Percentiles rank a stretch among this genome's conserved stretches.
Evolutionary conservation across 1,140 invertebrate genomes (phyloP).

Genomic region (Oreohelix idahoensis): DNA sequence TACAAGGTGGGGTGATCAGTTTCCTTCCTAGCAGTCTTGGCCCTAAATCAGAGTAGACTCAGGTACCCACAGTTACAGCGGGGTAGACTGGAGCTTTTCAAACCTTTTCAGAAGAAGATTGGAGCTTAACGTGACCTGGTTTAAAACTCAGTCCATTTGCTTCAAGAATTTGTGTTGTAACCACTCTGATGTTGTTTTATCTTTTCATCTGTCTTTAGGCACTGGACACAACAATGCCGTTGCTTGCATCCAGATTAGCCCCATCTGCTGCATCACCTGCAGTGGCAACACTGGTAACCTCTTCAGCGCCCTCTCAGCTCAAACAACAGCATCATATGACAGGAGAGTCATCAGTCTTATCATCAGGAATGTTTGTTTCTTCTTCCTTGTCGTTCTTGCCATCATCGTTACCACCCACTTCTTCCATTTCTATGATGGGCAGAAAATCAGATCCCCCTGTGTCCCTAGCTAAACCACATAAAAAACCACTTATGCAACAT

Average conservation of each 20-base stretch:
- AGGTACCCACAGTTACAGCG: too few species aligned
- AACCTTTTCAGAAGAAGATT: too few species aligned
- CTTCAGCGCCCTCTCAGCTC: not conserved
- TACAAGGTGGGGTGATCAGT: too few species aligned
- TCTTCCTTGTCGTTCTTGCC: not conserved
- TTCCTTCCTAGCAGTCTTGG: too few species aligned
- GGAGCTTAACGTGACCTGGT: too few species aligned
- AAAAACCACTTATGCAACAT: not conserved
- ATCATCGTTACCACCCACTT: not conserved
- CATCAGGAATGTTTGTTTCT: not conserved
- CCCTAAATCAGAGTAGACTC: too few species aligned
- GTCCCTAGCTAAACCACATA: not conserved
- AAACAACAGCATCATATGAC: conserved; percentile 1
- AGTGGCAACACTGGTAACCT: not conserved
- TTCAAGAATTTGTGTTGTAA: too few species aligned
- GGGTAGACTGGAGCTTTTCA: too few species aligned
- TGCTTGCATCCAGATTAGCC: conserved; percentile 22
- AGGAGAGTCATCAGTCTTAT: not conserved
- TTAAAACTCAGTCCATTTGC: too few species aligned
- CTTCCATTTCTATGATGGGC: not conserved
- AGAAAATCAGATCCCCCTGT: not conserved
- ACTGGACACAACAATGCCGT: conserved; percentile 19
- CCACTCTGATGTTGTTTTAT: too few species aligned
- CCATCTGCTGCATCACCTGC: not conserved
- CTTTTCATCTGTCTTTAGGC: not conserved